Conservation (phyloP, 2,113 vertebrate genomes). For the Sebastes fasciatus region DNA sequence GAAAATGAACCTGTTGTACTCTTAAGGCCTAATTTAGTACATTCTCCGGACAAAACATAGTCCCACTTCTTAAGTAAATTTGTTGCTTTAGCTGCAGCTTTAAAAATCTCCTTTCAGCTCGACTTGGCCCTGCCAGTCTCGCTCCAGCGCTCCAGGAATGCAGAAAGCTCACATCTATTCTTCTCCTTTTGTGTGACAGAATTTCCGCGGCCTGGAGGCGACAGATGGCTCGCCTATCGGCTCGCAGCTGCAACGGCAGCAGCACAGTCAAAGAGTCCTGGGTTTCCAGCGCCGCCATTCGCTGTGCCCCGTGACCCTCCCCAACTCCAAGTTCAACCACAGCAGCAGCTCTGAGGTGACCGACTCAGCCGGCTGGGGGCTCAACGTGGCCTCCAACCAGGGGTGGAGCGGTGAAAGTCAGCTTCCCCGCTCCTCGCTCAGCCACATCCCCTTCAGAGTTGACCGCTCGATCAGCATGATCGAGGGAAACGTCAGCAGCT, state of each 20-base stretch:
- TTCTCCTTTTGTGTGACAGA: slow-evolving; percentile 75
- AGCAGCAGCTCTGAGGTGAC: slow-evolving; percentile 44
- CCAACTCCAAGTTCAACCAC: slow-evolving; percentile 80
- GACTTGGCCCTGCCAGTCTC: slow-evolving; percentile 1
- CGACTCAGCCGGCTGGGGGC: slow-evolving; percentile 66
- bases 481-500: slow-evolving; percentile 70
- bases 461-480: slow-evolving; percentile 88
- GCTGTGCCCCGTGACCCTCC: slow-evolving; percentile 80
- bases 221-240: slow-evolving; percentile 50
- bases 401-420: slow-evolving; percentile 72
- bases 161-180: slow-evolving; percentile 52
- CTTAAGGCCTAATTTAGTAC: not conserved
- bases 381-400: slow-evolving; percentile 39
- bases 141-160: slow-evolving; percentile 55
- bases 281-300: slow-evolving; percentile 84
- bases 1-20: too few species aligned
- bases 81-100: slow-evolving; percentile 5
- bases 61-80: not conserved
- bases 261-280: slow-evolving; percentile 56
- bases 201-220: slow-evolving; percentile 77
- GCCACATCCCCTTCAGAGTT: slow-evolving; percentile 84
- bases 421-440: slow-evolving; percentile 78
- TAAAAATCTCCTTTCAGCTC: slow-evolving; percentile 26
- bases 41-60: not conserved
- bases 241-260: slow-evolving; percentile 45